phyloP scores from a whole-genome alignment of 1,140 invertebrate species.

The Calliopsis andreniformis region DNA sequence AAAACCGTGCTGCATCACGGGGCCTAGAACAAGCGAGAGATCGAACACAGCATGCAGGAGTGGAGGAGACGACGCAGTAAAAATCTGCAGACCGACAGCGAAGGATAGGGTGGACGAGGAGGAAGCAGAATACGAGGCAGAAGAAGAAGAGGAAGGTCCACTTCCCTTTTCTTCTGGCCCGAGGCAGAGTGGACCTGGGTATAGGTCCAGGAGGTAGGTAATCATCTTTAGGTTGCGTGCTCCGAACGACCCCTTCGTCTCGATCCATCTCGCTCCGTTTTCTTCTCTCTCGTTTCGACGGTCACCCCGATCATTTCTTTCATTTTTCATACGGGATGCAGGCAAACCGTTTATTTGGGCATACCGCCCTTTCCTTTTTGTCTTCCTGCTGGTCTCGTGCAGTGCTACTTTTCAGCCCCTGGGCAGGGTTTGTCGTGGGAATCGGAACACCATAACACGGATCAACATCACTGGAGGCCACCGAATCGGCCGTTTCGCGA shows the following conservation, averaged over 20 bases:
- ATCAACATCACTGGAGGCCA: background rate
- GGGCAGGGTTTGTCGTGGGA: slow-evolving; percentile 51
- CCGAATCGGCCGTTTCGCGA: slow-evolving; percentile 2
- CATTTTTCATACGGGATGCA: slow-evolving; percentile 72
- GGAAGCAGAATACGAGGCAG: slow-evolving; percentile 40
- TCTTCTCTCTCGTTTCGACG: slow-evolving; percentile 2
- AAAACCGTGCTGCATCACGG: slow-evolving; percentile 29
- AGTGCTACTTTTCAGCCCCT: slow-evolving; percentile 42
- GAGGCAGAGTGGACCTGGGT: slow-evolving; percentile 59
- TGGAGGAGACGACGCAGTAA: slow-evolving; percentile 6
- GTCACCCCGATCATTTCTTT: slow-evolving; percentile 66
- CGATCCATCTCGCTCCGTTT: slow-evolving; percentile 7
- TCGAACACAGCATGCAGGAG: slow-evolving; percentile 7
- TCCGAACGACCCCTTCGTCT: slow-evolving; percentile 70
- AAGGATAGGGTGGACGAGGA: slow-evolving; percentile 7
- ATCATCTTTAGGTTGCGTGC: slow-evolving; percentile 80
- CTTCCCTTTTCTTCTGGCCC: slow-evolving; percentile 48
- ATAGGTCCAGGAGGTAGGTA: slow-evolving; percentile 72
- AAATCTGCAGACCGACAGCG: background rate
- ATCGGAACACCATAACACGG: slow-evolving; percentile 43
- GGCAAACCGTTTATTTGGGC: slow-evolving; percentile 78
- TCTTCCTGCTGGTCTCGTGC: slow-evolving; percentile 5
- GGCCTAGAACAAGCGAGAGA: slow-evolving; percentile 30
- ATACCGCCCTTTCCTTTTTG: slow-evolving; percentile 59
- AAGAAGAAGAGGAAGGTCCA: slow-evolving; percentile 38